phyloP scores from a whole-genome alignment of 2,113 vertebrate genomes.

The Lophius piscatorius region DNA sequence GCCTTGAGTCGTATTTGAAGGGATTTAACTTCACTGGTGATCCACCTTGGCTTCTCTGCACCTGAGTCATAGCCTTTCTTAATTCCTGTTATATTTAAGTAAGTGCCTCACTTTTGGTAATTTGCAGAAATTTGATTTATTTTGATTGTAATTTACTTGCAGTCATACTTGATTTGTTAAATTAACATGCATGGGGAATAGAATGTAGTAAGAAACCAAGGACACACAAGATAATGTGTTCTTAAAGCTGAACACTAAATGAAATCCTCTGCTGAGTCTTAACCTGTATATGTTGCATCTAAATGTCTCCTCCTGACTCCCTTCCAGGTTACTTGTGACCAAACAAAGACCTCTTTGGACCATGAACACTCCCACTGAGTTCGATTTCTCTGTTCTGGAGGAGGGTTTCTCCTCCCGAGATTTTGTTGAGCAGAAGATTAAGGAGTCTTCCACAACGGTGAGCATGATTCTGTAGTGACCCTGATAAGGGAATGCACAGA shows the following conservation, averaged over 20 bases:
- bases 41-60: slow-evolving; percentile 71
- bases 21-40: slow-evolving; percentile 82
- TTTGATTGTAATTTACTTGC: too few relatives aligned
- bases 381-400: slow-evolving; percentile 90
- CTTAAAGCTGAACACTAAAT: too few relatives aligned
- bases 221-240: slow-evolving; percentile 3
- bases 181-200: too few relatives aligned
- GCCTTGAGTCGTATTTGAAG: slow-evolving; percentile 78
- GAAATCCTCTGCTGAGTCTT: too few relatives aligned
- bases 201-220: too few relatives aligned
- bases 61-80: slow-evolving; percentile 54
- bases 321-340: slow-evolving; percentile 72
- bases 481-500: not conserved
- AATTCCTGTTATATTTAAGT: slow-evolving; percentile 78
- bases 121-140: not conserved
- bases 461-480: slow-evolving; percentile 53
- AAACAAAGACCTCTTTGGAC: slow-evolving; percentile 51
- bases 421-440: slow-evolving; percentile 95
- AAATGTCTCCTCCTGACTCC: not conserved
- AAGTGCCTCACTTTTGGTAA: slow-evolving; percentile 47
- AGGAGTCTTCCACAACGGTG: slow-evolving; percentile 92
- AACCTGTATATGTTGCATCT: slow-evolving; percentile 8
- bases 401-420: slow-evolving; percentile 96
- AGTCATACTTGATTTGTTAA: too few relatives aligned
- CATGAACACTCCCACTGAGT: slow-evolving; percentile 84